These are phyloP conservation scores for Saguinus midas DNA, from an alignment of 2,113 vertebrate species.

Conservation along the genomic window DNA sequence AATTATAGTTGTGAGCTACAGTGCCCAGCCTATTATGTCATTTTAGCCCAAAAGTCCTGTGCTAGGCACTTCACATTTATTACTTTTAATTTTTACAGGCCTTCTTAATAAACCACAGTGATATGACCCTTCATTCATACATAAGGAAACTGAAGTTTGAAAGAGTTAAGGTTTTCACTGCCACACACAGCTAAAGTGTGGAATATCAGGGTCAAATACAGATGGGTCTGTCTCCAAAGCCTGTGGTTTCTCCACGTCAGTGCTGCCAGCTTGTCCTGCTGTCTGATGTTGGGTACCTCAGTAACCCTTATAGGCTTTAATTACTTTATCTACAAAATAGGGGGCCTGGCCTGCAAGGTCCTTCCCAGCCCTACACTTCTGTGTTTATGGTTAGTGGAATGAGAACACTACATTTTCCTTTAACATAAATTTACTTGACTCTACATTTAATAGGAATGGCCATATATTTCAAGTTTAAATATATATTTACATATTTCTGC, in stretches of 20 bases:
- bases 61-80: neutral
- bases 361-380: slow-evolving; percentile 35
- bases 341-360: neutral
- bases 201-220: neutral
- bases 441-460: slow-evolving; percentile 72
- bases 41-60: neutral
- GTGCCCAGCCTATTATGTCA: neutral
- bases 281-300: neutral
- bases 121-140: neutral
- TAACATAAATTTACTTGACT: slow-evolving; percentile 76
- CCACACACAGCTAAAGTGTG: neutral
- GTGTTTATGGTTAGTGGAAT: slow-evolving; percentile 67
- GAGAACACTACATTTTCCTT: slow-evolving; percentile 66
- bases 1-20: too few species aligned
- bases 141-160: neutral
- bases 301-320: neutral
- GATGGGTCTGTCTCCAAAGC: neutral
- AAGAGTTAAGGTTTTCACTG: neutral
- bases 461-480: slow-evolving; percentile 78
- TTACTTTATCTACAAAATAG: neutral
- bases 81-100: neutral
- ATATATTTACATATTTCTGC: slow-evolving; percentile 77
- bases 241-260: neutral
- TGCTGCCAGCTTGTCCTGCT: neutral
- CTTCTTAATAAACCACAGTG: neutral